Conservation (phyloP, 2,113 vertebrate genomes). For the Crocuta crocuta region DNA sequence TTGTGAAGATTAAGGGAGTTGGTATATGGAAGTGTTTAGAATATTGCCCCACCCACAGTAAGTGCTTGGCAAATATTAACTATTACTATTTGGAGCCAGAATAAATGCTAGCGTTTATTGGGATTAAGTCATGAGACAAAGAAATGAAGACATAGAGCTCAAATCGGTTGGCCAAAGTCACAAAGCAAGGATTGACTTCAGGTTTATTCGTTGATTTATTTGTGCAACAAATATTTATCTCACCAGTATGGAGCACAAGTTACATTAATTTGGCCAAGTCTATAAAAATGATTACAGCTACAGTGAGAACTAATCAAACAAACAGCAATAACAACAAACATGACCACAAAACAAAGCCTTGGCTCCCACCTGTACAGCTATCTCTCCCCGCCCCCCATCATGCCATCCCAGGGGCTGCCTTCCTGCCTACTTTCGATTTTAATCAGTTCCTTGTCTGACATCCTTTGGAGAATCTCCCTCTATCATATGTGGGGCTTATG, state of each 20-base stretch:
- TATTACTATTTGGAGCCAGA: neutral
- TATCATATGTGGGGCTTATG: neutral
- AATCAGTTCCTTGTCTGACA: constrained; percentile 18
- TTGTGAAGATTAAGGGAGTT: neutral
- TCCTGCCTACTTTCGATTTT: constrained; percentile 6
- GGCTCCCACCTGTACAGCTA: neutral
- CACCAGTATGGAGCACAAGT: neutral
- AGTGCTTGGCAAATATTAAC: neutral
- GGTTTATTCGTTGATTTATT: neutral
- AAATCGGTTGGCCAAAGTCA: neutral
- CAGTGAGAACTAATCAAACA: constrained; percentile 8
- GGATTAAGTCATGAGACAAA: neutral
- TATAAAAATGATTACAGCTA: neutral
- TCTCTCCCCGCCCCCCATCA: neutral
- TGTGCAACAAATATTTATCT: neutral
- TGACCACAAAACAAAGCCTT: neutral
- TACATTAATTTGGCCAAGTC: neutral
- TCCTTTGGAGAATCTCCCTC: constrained; percentile 44
- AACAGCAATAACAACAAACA: neutral
- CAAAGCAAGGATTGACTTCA: neutral
- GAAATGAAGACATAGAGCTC: neutral
- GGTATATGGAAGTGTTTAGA: neutral
- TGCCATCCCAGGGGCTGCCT: neutral
- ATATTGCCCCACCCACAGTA: neutral
- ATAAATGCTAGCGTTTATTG: neutral